A percentile compares a stretch with the other conserved stretches of the same genome.
Conservation (phyloP, 2,113 vertebrate species). For the Anser brachyrhynchus region DNA sequence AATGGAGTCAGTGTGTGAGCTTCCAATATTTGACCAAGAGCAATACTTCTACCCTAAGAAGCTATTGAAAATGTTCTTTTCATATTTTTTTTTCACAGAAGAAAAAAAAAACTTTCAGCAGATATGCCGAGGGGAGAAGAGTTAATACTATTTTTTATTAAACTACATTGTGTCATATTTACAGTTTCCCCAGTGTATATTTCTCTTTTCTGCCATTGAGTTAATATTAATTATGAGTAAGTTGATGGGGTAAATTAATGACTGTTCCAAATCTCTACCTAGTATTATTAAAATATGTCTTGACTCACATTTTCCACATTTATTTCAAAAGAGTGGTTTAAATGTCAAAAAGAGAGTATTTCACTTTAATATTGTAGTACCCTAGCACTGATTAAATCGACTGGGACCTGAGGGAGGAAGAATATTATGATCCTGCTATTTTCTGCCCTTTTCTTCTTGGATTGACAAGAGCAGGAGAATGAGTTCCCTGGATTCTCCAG, state of each 20-base stretch:
- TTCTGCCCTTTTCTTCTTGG: not conserved
- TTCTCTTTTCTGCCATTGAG: not conserved
- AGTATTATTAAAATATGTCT: not conserved
- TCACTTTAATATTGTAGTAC: not conserved
- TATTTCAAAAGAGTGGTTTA: not conserved
- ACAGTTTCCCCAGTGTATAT: not conserved
- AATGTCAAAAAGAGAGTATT: not conserved
- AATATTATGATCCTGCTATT: not conserved
- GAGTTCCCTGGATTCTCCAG: not conserved
- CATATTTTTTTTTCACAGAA: not conserved
- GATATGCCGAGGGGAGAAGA: not conserved
- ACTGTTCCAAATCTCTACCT: not conserved
- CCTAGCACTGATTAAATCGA: not conserved
- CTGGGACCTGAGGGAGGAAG: not conserved
- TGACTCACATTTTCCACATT: not conserved
- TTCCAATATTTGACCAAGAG: not conserved
- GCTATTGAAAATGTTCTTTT: not conserved
- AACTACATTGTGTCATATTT: not conserved
- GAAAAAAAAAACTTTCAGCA: not conserved
- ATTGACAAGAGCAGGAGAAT: not conserved
- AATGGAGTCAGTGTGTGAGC: not conserved
- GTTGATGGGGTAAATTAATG: not conserved
- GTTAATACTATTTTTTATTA: not conserved
- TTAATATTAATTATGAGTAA: not conserved
- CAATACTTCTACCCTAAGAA: not conserved